Evolutionary conservation across 2,113 vertebrate genomes (phyloP).

Genomic region (Coracopsis vasa): DNA sequence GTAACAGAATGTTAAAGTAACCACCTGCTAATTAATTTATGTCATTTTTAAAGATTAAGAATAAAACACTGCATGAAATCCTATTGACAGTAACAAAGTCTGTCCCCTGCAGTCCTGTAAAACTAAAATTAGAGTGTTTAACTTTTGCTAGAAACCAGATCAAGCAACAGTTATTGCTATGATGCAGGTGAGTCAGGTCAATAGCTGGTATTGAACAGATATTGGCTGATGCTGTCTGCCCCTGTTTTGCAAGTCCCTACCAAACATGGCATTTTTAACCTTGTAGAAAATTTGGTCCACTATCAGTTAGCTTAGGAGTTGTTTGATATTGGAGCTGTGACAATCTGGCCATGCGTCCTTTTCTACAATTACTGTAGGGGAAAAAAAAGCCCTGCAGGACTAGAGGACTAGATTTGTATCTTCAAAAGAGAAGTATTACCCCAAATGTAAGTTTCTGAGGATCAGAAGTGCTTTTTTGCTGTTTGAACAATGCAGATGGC

Average conservation of each 20-base stretch:
- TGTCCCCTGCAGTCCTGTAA: background rate
- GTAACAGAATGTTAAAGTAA: background rate
- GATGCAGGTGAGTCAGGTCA: background rate
- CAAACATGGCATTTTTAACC: background rate
- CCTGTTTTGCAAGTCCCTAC: background rate
- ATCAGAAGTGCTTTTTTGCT: background rate
- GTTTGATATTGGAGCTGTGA: background rate
- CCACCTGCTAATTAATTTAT: background rate
- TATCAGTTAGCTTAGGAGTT: background rate
- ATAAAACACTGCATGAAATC: background rate
- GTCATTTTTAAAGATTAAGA: background rate
- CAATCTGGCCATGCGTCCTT: background rate
- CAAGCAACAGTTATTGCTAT: accelerated
- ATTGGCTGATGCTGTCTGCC: accelerated
- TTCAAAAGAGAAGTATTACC: background rate
- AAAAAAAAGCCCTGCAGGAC: background rate
- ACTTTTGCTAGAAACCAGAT: background rate
- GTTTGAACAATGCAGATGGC: background rate
- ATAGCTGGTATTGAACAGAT: background rate
- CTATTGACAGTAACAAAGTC: background rate
- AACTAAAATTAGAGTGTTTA: background rate
- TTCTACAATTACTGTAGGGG: background rate
- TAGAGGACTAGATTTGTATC: background rate
- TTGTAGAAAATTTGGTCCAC: accelerated
- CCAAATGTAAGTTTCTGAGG: background rate